These are phyloP conservation scores for Rhopalosiphum maidis DNA, from an alignment of 1,140 invertebrate genomes.

Conservation along the genomic window DNA sequence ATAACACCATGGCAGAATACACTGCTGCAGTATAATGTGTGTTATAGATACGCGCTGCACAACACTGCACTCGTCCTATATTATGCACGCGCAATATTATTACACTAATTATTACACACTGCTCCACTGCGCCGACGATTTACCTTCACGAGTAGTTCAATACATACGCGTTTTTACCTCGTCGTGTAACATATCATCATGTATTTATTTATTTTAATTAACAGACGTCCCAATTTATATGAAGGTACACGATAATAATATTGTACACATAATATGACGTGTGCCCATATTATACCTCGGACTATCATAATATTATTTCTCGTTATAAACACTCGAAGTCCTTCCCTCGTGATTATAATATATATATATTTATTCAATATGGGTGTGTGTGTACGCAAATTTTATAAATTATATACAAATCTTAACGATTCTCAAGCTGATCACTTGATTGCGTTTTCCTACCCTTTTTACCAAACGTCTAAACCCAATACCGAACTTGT, in stretches of 20 bases:
- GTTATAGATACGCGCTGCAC: too few relatives aligned
- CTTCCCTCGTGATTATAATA: neutral
- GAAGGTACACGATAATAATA: neutral
- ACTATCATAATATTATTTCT: neutral
- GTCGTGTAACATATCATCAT: neutral
- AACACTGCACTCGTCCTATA: neutral
- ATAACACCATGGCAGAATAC: too few relatives aligned
- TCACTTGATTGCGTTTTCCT: neutral
- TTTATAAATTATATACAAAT: neutral
- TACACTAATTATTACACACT: neutral
- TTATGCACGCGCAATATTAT: neutral
- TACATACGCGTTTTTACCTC: neutral
- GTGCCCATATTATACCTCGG: neutral
- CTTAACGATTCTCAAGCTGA: neutral
- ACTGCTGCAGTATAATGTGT: too few relatives aligned
- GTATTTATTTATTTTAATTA: neutral
- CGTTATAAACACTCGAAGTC: neutral
- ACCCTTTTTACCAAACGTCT: neutral
- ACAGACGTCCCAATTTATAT: slow-evolving; percentile 2
- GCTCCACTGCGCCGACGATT: neutral
- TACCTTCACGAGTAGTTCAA: neutral
- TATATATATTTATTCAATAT: neutral
- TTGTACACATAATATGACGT: neutral
- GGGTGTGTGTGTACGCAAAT: neutral
- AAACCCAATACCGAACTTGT: neutral